phyloP scores from a whole-genome alignment of 2,888 invertebrate species.

The Macaria liturata region DNA sequence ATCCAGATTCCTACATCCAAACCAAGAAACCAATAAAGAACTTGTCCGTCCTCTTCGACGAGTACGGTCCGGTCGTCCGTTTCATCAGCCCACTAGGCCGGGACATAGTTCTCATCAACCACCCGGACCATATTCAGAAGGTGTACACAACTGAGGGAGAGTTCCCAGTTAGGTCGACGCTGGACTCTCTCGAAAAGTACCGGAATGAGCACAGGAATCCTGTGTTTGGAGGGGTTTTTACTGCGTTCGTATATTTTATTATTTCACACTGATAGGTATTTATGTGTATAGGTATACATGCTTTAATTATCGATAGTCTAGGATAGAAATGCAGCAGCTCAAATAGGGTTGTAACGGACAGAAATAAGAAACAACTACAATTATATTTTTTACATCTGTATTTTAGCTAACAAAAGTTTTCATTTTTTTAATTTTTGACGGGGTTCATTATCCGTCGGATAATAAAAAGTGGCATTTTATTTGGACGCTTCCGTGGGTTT shows the following conservation, averaged over 20 bases:
- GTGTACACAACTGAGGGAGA: slow-evolving; percentile 85
- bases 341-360: too few relatives aligned
- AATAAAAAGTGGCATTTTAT: too few relatives aligned
- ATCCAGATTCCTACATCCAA: slow-evolving; percentile 54
- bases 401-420: too few relatives aligned
- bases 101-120: slow-evolving; percentile 85
- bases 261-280: too few relatives aligned
- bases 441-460: too few relatives aligned
- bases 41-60: slow-evolving; percentile 66
- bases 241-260: slow-evolving; percentile 70
- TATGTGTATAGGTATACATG: too few relatives aligned
- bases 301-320: too few relatives aligned
- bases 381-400: too few relatives aligned
- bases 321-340: too few relatives aligned
- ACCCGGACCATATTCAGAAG: slow-evolving; percentile 85
- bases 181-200: slow-evolving; percentile 86
- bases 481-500: too few relatives aligned
- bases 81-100: slow-evolving; percentile 85
- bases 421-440: too few relatives aligned
- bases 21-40: slow-evolving; percentile 56
- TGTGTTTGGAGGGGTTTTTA: slow-evolving; percentile 81
- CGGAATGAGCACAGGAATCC: slow-evolving; percentile 81
- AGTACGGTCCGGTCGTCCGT: slow-evolving; percentile 86
- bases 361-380: too few relatives aligned
- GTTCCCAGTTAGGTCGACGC: slow-evolving; percentile 82